These are phyloP conservation scores for Congeria kusceri DNA, from an alignment of 2,888 invertebrate genomes.

Conservation along the genomic window DNA sequence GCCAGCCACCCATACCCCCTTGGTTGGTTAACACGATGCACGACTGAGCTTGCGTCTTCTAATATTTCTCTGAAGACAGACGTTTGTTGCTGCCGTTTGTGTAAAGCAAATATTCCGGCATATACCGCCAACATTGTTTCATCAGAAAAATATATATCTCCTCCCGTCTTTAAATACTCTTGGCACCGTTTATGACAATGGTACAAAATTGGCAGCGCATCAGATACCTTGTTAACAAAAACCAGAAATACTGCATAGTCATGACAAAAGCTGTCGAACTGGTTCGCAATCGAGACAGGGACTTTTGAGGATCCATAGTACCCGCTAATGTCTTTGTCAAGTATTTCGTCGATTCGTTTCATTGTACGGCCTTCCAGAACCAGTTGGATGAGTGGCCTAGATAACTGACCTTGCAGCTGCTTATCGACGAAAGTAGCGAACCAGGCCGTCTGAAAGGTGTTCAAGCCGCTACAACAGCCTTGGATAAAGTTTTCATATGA, in stretches of 20 bases:
- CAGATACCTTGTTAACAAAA: slow-evolving; percentile 36
- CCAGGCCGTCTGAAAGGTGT: slow-evolving; percentile 49
- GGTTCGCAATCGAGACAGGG: slow-evolving; percentile 34
- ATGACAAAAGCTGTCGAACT: slow-evolving; percentile 43
- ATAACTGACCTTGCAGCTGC: slow-evolving; percentile 59
- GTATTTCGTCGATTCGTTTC: slow-evolving; percentile 44
- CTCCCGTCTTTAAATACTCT: background rate
- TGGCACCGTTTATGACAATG: slow-evolving; percentile 33
- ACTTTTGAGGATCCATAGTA: slow-evolving; percentile 49
- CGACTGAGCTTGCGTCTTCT: background rate
- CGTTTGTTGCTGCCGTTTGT: background rate
- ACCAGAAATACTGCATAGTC: slow-evolving; percentile 55
- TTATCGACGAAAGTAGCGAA: slow-evolving; percentile 61
- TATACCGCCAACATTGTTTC: background rate
- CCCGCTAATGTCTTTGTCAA: slow-evolving; percentile 42
- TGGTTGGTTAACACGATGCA: background rate
- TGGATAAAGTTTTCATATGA: slow-evolving; percentile 57
- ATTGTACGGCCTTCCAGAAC: slow-evolving; percentile 38
- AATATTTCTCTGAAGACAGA: background rate
- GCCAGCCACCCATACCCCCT: background rate
- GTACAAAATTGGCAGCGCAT: slow-evolving; percentile 35
- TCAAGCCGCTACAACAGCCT: slow-evolving; percentile 47
- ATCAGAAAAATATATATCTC: background rate
- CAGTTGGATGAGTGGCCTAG: slow-evolving; percentile 47
- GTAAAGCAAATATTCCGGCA: background rate